These are phyloP conservation scores for Theristicus caerulescens DNA, from an alignment of 2,113 vertebrate species.

Conservation along the genomic window DNA sequence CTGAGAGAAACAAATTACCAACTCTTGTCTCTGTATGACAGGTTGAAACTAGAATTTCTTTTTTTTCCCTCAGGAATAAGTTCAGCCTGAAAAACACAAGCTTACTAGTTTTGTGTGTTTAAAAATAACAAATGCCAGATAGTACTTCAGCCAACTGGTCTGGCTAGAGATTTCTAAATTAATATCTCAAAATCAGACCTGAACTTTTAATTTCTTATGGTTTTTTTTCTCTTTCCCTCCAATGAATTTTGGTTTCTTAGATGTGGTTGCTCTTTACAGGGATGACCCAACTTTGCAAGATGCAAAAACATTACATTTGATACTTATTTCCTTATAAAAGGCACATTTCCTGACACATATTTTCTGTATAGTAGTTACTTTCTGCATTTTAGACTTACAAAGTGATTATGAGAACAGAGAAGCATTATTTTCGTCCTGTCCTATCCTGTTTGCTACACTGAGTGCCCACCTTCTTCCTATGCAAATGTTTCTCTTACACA, in stretches of 20 bases:
- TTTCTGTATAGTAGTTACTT: background rate
- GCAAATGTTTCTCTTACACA: background rate
- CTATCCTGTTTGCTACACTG: background rate
- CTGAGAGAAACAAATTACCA: background rate
- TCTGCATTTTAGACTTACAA: background rate
- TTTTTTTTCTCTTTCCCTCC: background rate
- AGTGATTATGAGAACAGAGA: background rate
- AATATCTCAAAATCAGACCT: background rate
- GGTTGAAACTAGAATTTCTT: background rate
- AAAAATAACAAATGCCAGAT: background rate
- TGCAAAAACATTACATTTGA: background rate
- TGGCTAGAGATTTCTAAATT: background rate
- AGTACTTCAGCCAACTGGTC: background rate
- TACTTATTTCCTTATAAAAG: background rate
- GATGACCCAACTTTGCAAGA: background rate
- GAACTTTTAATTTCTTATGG: background rate
- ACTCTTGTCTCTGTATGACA: background rate
- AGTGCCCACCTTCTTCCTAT: background rate
- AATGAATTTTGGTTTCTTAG: background rate
- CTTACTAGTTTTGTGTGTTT: background rate
- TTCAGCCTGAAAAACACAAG: background rate
- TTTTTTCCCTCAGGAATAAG: background rate
- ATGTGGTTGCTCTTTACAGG: background rate
- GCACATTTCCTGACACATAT: background rate
- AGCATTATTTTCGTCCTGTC: background rate